These are phyloP conservation scores for Aphelenchoides besseyi DNA, from an alignment of 1,140 invertebrate genomes.

Conservation along the genomic window DNA sequence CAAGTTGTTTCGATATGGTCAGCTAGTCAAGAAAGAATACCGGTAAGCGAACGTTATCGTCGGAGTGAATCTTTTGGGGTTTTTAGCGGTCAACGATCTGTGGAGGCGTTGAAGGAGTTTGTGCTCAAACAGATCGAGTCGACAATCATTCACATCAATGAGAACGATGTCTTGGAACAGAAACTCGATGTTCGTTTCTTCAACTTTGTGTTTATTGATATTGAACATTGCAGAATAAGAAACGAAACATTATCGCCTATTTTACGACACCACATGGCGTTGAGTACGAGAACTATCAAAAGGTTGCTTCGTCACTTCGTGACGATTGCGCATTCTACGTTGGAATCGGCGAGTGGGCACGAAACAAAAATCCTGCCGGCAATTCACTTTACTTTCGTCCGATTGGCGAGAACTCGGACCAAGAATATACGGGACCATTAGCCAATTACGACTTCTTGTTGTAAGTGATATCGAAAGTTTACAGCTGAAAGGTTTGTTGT, in stretches of 20 bases:
- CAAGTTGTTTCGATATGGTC: conserved; percentile 89
- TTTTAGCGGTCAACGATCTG: conserved; percentile 68
- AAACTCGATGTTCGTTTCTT: conserved; percentile 45
- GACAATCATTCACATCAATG: conserved; percentile 37
- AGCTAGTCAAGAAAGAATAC: conserved; percentile 89
- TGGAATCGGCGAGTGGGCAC: conserved; percentile 78
- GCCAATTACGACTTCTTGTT: conserved; percentile 57
- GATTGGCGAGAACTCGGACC: conserved; percentile 71
- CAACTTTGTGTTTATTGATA: conserved; percentile 20
- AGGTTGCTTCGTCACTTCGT: conserved; percentile 69
- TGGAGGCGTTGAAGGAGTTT: conserved; percentile 81
- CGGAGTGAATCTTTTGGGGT: no score
- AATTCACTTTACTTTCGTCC: conserved; percentile 77
- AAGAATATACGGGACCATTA: conserved; percentile 58
- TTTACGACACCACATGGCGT: conserved; percentile 78
- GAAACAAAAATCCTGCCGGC: conserved; percentile 68
- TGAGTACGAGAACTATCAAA: conserved; percentile 73
- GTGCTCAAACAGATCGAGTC: conserved; percentile 80
- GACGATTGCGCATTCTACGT: conserved; percentile 92
- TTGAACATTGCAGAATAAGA: conserved; percentile 65
- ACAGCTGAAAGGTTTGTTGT: conserved; percentile 24
- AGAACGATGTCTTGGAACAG: conserved; percentile 40
- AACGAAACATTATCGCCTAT: conserved; percentile 86
- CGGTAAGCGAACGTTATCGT: conserved; percentile 67
- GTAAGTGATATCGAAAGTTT: conserved; percentile 14